Base-by-base conservation (phyloP, 2,797 vertebrate genomes). In the Eulemur mongoz region DNA sequence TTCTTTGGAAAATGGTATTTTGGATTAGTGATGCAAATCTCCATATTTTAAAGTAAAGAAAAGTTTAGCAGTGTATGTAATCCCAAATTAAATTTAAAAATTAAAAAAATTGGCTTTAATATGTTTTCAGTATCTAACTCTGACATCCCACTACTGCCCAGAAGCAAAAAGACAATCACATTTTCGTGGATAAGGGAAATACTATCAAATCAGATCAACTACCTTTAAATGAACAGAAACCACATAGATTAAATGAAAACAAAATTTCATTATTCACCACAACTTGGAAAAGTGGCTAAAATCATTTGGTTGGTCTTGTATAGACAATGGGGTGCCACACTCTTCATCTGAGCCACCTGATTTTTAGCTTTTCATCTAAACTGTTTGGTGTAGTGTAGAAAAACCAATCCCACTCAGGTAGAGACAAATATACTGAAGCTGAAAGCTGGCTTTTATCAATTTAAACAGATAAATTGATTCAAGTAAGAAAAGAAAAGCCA, bases 401-500 rank as follows among this genome's bases (percentile, higher is more conserved):
- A 97, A 97, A 89, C 3, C 86, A 94, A 86, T 94, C 95, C 38
- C 27, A 95, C 30, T 54, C 92, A 93, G 89, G 50, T 86, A 86
- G 75, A 95, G 40, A 86, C 73, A 70, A 96, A 91, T 89, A 86
- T 65, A 79, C 25, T 69, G 69, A 25, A 93, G 67, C 91, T 32
- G 73, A 94, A 93, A 82, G 15, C 79, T 93, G 81, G 57, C 73
- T 94, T 96, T 96, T 82, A 96, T 94, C 79, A 96, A 93, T 94
- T 93, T 96, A 96, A 97, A 83, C 43, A 93, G 65, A 63, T 91
- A 94, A 97, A 97, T 97, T 93, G 79, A 93, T 95, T 96, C 82
- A 89, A 91, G 82, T 93, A 96, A 83, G 79, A 83, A 96, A 96
- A 95, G 85, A 81, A 96, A 96, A 96, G 89, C 25, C 83, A 97